Conservation (phyloP, 2,888 invertebrate genomes). For the Spisula solida region DNA sequence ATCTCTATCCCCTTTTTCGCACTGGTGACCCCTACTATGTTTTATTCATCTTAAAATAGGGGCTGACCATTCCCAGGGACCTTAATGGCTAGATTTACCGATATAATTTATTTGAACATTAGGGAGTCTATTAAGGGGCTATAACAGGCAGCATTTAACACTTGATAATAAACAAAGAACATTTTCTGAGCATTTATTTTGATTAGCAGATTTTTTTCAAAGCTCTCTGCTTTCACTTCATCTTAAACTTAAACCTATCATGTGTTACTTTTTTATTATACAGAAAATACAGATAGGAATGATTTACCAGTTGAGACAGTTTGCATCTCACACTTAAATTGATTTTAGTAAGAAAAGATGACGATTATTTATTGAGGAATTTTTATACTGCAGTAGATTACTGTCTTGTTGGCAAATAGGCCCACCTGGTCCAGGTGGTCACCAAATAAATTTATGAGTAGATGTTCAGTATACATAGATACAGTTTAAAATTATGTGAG, state of each 20-base stretch:
- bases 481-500: too few species aligned
- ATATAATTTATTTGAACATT: slow-evolving; percentile 33
- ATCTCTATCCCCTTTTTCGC: slow-evolving; percentile 1
- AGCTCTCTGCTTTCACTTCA: not conserved
- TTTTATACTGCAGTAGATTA: not conserved
- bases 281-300: not conserved
- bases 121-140: slow-evolving; percentile 11
- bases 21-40: slow-evolving; percentile 34
- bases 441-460: not conserved
- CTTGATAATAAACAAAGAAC: not conserved
- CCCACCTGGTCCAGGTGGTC: slow-evolving; percentile 3
- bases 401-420: too few species aligned
- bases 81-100: slow-evolving; percentile 32
- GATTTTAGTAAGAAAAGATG: not conserved
- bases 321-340: not conserved
- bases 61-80: slow-evolving; percentile 42
- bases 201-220: not conserved
- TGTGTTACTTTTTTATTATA: not conserved
- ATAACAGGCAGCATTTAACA: not conserved
- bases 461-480: not conserved
- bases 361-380: not conserved
- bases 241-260: not conserved
- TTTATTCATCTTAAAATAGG: slow-evolving; percentile 36
- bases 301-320: not conserved
- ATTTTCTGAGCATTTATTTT: not conserved